phyloP scores from a whole-genome alignment of 2,888 invertebrate species.

The Patella depressa region DNA sequence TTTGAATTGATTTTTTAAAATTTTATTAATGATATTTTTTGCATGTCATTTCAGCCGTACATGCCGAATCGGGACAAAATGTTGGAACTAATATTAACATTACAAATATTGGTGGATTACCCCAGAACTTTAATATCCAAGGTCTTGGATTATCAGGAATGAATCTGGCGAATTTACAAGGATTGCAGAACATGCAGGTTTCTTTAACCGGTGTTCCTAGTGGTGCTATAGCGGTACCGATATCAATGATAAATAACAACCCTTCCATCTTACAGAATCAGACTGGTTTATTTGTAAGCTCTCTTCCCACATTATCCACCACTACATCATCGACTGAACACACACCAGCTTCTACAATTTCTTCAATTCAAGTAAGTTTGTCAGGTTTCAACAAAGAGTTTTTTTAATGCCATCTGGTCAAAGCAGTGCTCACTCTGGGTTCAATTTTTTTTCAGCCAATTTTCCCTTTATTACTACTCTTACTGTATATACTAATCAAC shows the following conservation, averaged over 20 bases:
- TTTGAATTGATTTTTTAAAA: no score
- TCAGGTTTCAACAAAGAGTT: no score
- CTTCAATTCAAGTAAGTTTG: slow-evolving; percentile 22
- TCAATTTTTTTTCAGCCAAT: not conserved
- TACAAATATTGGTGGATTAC: slow-evolving; percentile 58
- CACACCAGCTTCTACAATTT: not conserved
- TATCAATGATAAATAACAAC: slow-evolving; percentile 64
- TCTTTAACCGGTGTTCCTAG: slow-evolving; percentile 71
- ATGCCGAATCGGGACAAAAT: slow-evolving; percentile 2
- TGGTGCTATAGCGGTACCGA: slow-evolving; percentile 84
- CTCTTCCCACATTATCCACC: slow-evolving; percentile 35
- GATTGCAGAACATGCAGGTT: slow-evolving; percentile 64
- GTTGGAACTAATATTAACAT: slow-evolving; percentile 57
- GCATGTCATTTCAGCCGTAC: no score
- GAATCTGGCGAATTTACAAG: slow-evolving; percentile 61
- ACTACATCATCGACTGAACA: slow-evolving; percentile 20
- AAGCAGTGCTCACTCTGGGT: no score
- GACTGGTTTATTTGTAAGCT: slow-evolving; percentile 60
- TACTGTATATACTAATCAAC: no score
- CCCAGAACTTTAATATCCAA: slow-evolving; percentile 66
- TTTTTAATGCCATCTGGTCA: not conserved
- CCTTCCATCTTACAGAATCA: slow-evolving; percentile 55
- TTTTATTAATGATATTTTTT: no score
- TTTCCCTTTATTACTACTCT: no score
- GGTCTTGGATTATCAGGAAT: slow-evolving; percentile 63